Percentiles rank a stretch among this genome's conserved stretches.
phyloP scores from a whole-genome alignment of 2,797 vertebrate genomes.

The Aplochiton taeniatus region DNA sequence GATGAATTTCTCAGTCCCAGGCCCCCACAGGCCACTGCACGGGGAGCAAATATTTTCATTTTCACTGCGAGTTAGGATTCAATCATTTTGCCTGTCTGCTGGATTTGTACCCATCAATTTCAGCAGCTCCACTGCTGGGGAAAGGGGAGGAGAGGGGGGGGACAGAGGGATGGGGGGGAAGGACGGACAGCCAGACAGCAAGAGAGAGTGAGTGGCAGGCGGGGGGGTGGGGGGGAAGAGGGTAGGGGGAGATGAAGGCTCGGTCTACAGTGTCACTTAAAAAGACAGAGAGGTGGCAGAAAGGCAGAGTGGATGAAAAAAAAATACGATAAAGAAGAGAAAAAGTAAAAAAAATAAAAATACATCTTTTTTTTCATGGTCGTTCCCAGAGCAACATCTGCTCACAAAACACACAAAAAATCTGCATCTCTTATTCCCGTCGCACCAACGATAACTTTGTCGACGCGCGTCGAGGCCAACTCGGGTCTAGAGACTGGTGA shows the following conservation, averaged over 20 bases:
- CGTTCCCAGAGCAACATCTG: too few species aligned
- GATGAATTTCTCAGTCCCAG: conserved; percentile 24
- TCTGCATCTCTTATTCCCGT: conserved; percentile 14
- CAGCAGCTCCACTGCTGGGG: conserved; percentile 34
- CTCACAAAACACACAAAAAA: conserved; percentile 9
- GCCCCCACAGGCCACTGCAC: conserved; percentile 50
- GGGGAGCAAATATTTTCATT: conserved; percentile 60
- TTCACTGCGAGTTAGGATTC: conserved; percentile 49
- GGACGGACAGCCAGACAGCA: conserved; percentile 11
- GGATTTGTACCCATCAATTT: conserved; percentile 63
- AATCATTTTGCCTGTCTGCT: conserved; percentile 60
- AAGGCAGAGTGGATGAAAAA: conserved; percentile 36
- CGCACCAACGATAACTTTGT: not conserved
- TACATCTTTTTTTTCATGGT: not conserved
- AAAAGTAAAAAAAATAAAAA: conserved; percentile 10
- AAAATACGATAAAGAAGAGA: not conserved
- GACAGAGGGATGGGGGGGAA: not conserved
- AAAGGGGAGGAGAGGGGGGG: conserved; percentile 18
- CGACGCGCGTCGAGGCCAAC: not conserved
- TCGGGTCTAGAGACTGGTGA: conserved; percentile 14
- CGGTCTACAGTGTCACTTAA: too few species aligned
- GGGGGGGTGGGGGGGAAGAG: conserved; percentile 24
- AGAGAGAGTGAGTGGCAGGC: conserved; percentile 10
- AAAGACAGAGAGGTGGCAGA: conserved; percentile 18
- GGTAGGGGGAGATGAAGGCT: conserved; percentile 24